Base-by-base conservation (phyloP, 2,113 vertebrate species). In the Chloebia gouldiae region DNA sequence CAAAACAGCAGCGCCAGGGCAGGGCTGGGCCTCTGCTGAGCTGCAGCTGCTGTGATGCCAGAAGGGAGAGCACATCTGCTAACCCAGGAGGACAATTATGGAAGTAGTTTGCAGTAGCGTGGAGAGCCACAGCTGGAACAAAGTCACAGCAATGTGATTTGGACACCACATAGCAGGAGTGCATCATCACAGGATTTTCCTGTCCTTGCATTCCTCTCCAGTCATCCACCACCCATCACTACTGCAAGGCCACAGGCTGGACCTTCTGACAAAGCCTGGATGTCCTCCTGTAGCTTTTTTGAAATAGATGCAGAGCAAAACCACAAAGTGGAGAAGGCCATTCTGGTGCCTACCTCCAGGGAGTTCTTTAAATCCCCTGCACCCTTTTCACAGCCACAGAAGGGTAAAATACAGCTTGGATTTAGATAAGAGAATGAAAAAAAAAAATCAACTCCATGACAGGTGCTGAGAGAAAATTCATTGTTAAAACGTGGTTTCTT, bases 321-420 rank as follows among this genome's bases (percentile, higher is more conserved):
- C 1, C 30, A 61, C 1, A 0, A 81, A 63, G 28, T 2, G 6
- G 22, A n/a, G n/a, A 57, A 77, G 11, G 23, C 8, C 37, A 23
- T 18, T 39, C 35, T 54, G 7, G 14, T 47, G 35, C 50, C 23
- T 33, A 3, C 18, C 4, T 64, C 21, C 4, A 37, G 4, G 28
- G 5, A 68, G 7, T 44, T 31, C 25, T 63, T 75, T 40, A 47
- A 17, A 35, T 15, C 24, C 50, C 17, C 44, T 31, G 4, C 15
- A 64, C 20, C 21, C 9, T 54, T 59, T 85, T 56, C 20, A 42
- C 11, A 51, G 24, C 13, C 49, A 71, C 33, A 85, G 19, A 64
- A 79, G 24, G 11, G 17, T 65, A 40, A 88, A 91, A 54, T n/a
- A 69, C 37, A 70, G 23, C 23, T 37, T 63, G 11, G 9, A 37